A percentile compares a stretch with the other conserved stretches of the same genome.
phyloP scores from a whole-genome alignment of 2,888 invertebrate species.

The Epinotia ramella region DNA sequence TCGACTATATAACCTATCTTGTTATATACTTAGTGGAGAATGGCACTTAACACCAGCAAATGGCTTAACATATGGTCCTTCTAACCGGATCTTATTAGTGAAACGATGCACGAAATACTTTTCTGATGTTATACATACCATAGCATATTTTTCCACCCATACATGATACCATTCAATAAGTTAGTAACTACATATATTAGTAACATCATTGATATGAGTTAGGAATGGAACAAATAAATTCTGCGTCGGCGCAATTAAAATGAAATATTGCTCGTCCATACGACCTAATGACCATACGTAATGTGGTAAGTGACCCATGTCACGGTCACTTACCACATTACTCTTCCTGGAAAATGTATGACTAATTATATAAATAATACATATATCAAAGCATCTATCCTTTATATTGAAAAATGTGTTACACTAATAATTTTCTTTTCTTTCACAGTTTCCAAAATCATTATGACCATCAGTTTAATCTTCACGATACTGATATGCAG shows the following conservation, averaged over 20 bases:
- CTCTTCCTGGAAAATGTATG: background rate
- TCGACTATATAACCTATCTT: too few species aligned
- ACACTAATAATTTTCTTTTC: constrained; percentile 41
- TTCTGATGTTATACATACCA: too few species aligned
- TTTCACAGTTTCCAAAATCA: constrained; percentile 89
- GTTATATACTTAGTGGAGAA: too few species aligned
- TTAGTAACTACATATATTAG: background rate
- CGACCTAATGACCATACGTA: too few species aligned
- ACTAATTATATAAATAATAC: too few species aligned
- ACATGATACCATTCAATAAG: background rate
- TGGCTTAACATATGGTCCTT: too few species aligned
- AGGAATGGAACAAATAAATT: background rate
- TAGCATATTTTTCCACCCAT: too few species aligned
- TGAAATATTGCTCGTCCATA: too few species aligned
- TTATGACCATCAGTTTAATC: constrained; percentile 90
- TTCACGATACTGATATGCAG: constrained; percentile 93
- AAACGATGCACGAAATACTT: too few species aligned
- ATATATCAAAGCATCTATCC: background rate
- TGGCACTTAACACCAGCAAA: too few species aligned
- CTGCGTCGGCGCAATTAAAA: background rate
- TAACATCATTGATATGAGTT: background rate
- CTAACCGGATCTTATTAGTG: too few species aligned
- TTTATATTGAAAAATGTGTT: background rate
- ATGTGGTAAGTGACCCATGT: too few species aligned
- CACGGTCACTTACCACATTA: background rate